phyloP scores from a whole-genome alignment of 92 coral and sea anemone genomes.

The Zoanthus solanderi region DNA sequence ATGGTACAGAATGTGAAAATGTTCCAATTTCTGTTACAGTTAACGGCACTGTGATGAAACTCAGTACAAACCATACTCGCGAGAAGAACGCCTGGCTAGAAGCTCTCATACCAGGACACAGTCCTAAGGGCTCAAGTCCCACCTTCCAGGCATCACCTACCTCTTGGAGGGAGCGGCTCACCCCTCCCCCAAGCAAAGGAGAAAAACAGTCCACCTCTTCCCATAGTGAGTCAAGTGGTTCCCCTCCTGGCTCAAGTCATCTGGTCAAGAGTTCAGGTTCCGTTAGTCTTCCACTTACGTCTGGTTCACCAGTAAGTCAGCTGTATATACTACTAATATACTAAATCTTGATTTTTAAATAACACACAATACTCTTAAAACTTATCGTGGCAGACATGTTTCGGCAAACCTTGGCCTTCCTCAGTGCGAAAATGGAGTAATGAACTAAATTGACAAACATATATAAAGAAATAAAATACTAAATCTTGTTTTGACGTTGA shows the following conservation, averaged over 20 bases:
- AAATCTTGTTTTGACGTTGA: too few species aligned
- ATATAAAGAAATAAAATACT: too few species aligned
- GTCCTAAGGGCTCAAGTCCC: slow-evolving; percentile 65
- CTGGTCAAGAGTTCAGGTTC: slow-evolving; percentile 45
- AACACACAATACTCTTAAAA: too few species aligned
- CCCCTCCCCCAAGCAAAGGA: slow-evolving; percentile 66
- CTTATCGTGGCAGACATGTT: too few species aligned
- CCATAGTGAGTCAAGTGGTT: slow-evolving; percentile 67
- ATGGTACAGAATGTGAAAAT: too few species aligned
- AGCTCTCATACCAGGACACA: slow-evolving; percentile 80
- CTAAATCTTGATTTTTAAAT: too few species aligned
- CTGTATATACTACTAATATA: too few species aligned
- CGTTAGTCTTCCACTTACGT: slow-evolving; percentile 41
- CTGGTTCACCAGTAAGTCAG: slow-evolving; percentile 33
- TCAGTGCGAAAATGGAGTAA: too few species aligned
- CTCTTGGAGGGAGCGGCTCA: slow-evolving; percentile 79
- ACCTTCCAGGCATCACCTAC: slow-evolving; percentile 63
- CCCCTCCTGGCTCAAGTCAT: slow-evolving; percentile 76
- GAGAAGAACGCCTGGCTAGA: slow-evolving; percentile 97
- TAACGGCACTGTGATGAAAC: slow-evolving; percentile 81
- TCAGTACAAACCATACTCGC: slow-evolving; percentile 91
- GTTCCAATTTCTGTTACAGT: slow-evolving; percentile 49
- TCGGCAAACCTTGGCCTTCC: too few species aligned
- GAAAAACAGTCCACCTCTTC: slow-evolving; percentile 80
- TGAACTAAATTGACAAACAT: too few species aligned